Base-by-base conservation (phyloP, 2,888 invertebrate genomes). In the Anoncus sp. region DNA sequence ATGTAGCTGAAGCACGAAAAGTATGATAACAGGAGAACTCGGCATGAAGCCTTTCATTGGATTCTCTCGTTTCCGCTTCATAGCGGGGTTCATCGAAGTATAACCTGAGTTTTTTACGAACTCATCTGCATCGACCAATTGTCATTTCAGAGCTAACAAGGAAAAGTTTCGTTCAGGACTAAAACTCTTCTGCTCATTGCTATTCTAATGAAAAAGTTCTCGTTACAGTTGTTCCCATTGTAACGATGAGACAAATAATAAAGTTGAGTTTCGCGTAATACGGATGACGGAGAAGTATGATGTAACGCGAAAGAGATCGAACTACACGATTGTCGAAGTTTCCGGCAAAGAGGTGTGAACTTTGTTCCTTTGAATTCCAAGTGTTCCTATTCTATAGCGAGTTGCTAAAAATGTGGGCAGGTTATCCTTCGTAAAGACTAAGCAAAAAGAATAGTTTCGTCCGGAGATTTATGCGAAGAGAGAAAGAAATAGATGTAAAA, bases 291-390 rank as follows among this genome's bases (percentile, higher is more conserved):
- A 38, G 38, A n/a, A 20, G 7, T 4, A 31, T 31, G 7, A 31
- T 31, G 7, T 31, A 7, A 31, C 31, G 31, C 5, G 31, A 35
- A 38, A 16, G 38, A 66, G 49, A 22, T 7, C 10, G 55, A 43
- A 14, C 20, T 31, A n/a, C 20, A 24, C 7, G 38, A 38, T 40
- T 47, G 43, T 72, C 66, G 53, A 47, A 62, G 63, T 57, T 69
- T 70, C 74, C 55, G 57, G 75, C 67, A 78, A 79, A 53, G 75
- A 31, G 73, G 77, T 77, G 84, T 69, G 75, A 84, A 81, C 77
- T 66, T 79, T 53, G 65, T 79, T 79, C 78, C 70, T 81, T 55
- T 20, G 9, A 14, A 66, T 74, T 63, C 67, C 69, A 51, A 60
- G 51, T 70, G 62, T 70, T 18, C 20, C 72, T 55, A 45, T 63